Conservation (phyloP, 2,797 vertebrate genomes). For the Acanthopagrus latus region DNA sequence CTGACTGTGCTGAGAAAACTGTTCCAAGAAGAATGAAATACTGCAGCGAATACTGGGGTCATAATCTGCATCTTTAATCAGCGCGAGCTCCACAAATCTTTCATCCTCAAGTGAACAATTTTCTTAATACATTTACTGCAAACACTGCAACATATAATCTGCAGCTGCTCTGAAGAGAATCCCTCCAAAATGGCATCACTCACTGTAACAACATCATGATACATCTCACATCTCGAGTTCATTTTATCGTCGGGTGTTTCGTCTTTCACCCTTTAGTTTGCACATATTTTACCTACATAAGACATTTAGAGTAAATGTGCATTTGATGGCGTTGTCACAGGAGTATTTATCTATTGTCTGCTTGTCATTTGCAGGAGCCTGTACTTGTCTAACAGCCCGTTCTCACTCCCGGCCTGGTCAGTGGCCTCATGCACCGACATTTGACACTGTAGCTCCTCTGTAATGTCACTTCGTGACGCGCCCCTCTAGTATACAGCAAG, state of each 20-base stretch:
- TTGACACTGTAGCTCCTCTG: too few species aligned
- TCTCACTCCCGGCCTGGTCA: too few species aligned
- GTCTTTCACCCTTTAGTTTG: neutral
- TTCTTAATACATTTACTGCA: neutral
- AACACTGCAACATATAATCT: neutral
- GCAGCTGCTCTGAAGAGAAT: neutral
- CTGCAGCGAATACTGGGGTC: neutral
- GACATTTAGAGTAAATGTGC: neutral
- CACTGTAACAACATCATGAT: neutral
- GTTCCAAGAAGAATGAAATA: slow-evolving; percentile 19
- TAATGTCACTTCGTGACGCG: too few species aligned
- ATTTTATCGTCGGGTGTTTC: slow-evolving; percentile 6
- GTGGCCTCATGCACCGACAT: too few species aligned
- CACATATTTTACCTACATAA: too few species aligned
- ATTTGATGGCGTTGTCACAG: neutral
- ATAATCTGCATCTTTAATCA: neutral
- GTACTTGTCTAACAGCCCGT: too few species aligned
- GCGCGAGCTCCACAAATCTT: neutral
- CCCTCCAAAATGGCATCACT: neutral
- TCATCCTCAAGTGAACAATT: neutral
- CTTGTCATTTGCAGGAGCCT: too few species aligned
- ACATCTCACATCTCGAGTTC: neutral
- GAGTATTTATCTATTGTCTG: neutral
- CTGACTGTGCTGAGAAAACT: slow-evolving; percentile 40
- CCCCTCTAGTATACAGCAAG: too few species aligned